These are phyloP conservation scores for Mesorhabditis belari DNA, from an alignment of 2,888 invertebrate genomes.

Conservation along the genomic window DNA sequence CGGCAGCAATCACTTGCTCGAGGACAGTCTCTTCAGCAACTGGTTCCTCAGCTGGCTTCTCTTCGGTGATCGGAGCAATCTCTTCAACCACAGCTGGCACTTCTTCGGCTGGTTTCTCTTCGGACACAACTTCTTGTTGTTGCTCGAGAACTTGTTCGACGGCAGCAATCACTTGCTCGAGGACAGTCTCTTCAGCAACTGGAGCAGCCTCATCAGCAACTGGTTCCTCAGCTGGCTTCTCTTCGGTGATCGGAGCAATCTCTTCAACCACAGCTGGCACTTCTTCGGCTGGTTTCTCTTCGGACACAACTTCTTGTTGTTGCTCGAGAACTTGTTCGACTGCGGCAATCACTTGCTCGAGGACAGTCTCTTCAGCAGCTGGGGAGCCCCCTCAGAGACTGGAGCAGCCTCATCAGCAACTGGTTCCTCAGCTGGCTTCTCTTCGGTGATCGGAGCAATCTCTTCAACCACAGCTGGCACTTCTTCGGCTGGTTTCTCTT, in stretches of 20 bases:
- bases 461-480: not conserved
- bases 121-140: not conserved
- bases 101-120: not conserved
- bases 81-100: not conserved
- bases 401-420: too few species aligned
- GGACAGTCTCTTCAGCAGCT: too few species aligned
- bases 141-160: too few species aligned
- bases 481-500: not conserved
- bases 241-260: too few species aligned
- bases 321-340: not conserved
- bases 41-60: not conserved
- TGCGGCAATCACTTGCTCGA: too few species aligned
- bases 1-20: not conserved
- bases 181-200: not conserved
- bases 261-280: not conserved
- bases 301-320: not conserved
- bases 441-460: too few species aligned
- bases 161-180: not conserved
- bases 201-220: not conserved
- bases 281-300: not conserved
- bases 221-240: not conserved
- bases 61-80: too few species aligned
- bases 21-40: not conserved
- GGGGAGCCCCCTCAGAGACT: too few species aligned
- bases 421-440: not conserved